Evolutionary conservation across 2,797 vertebrate genomes (phyloP), one percentile per base, ranked within the genome.

Genomic region (Crax fasciolata): DNA sequence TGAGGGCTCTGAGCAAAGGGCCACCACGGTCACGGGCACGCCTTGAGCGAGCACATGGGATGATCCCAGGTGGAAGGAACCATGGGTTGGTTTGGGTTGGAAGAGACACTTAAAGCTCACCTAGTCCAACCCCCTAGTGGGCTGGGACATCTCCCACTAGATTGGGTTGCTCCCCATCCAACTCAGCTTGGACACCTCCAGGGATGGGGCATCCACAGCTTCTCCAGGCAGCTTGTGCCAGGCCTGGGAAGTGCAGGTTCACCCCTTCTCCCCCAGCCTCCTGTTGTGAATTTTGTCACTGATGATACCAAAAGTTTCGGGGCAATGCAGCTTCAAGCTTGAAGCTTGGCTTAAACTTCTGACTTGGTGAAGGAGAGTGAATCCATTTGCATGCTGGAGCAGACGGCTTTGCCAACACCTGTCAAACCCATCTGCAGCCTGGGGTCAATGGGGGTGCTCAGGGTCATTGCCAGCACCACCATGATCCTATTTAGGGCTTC

Each of bases 21-120:
- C 8, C 4, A 1, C 21, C 25, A 9, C 4, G 20, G 0, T 28
- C 30, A 59, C 51, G 13, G 28, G 46, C 11, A 30, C 2, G 58
- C 48, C 52, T 43, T 12, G 24, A 39, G 32, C 41, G 89, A 77
- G 58, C 5, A 71, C 11, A 23, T 6, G 63, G n/a, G 39, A 25
- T 24, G 6, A 41, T 51, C 13, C 30, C 55, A 93, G 43, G 19
- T 20, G 32, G 43, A 58, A 72, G 39, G 55, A 70, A 57, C 28
- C 61, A 43, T 2, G 14, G 61, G 5, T 28, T 43, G 18, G 39
- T 63, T 43, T 63, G 39, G 27, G 27, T 28, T 43, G 27, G 61
- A 63, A 21, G 39, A 27, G 61, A 43, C 61, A 39, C 41, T 35
- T 41, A 43, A 43, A 20, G 61, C 20, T 14, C 27, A 39, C 13